Base-by-base conservation (phyloP, 2,888 invertebrate species). In the Bombylius discolor region DNA sequence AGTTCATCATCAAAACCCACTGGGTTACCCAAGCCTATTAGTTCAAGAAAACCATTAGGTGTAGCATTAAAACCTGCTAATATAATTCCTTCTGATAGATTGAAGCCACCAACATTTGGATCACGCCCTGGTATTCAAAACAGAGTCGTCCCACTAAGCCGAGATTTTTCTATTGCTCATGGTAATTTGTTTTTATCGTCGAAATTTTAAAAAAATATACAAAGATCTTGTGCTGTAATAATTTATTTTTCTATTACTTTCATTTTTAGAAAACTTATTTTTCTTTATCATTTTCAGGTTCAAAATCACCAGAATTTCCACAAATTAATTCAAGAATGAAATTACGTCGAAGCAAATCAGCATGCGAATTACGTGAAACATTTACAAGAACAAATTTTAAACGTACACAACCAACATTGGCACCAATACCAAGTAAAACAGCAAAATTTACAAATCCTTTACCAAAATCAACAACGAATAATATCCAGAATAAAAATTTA, bases 11-110 rank as follows among this genome's bases (percentile, higher is more conserved):
- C 39, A 42, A 42, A 42, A 11, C 39, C 39, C 2, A 42, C 45
- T 11, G 5, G 14, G 36, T 65, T 77, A 57, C 77, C 76, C n/a
- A 77, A 76, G 53, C 72, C 73, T 3, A 63, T 66, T 11, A 64
- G 62, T 1, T 31, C 71, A 1, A 72, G 66, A 45, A 65, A 63
- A 32, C 70, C 73, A 13, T 42, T 52, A 42, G 55, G 57, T n/a
- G 51, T 64, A 31, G 49, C 63, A 13, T 36, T 36, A 11, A 7
- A 42, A 42, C 55, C 64, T 0, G 71, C 64, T 61, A 61, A 62
- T 12, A 65, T 72, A 52, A 60, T 73, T 55, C 73, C 72, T 5
- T 66, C 64, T 56, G 72, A 72, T 56, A 65, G 73, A 11, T 70
- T 72, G 42, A 70, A 67, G 55, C 47, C 66, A 31, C 61, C 14